phyloP scores from a whole-genome alignment of 2,797 vertebrate genomes.

The Dicrostonyx torquatus region DNA sequence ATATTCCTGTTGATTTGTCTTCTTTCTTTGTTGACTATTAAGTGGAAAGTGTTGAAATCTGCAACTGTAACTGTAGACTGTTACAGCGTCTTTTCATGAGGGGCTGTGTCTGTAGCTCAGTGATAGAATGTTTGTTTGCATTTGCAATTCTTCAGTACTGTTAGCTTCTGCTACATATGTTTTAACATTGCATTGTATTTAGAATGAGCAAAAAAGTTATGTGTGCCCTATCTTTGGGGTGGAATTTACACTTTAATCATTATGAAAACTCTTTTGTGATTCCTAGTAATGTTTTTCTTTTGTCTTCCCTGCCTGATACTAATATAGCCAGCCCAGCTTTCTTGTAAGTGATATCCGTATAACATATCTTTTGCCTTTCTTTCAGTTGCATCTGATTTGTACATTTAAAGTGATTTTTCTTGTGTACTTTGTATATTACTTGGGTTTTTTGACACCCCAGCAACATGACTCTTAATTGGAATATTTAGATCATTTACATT shows the following conservation, averaged over 20 bases:
- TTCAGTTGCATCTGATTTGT: not conserved
- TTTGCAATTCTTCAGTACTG: not conserved
- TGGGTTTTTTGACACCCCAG: not conserved
- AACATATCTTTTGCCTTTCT: slow-evolving; percentile 13
- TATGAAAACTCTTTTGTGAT: not conserved
- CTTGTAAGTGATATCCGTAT: not conserved
- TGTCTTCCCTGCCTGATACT: not conserved
- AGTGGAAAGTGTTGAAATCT: slow-evolving; percentile 6
- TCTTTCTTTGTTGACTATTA: slow-evolving; percentile 20
- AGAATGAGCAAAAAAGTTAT: not conserved
- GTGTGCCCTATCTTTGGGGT: not conserved
- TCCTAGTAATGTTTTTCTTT: slow-evolving; percentile 12
- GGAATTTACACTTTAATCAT: not conserved
- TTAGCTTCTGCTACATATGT: slow-evolving; percentile 10
- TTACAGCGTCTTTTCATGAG: not conserved
- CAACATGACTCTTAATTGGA: slow-evolving; percentile 40
- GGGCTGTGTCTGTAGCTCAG: not conserved
- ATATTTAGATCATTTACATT: slow-evolving; percentile 46
- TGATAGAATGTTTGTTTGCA: not conserved
- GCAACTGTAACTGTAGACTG: not conserved
- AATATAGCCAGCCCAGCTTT: not conserved
- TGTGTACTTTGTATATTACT: not conserved
- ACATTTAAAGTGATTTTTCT: slow-evolving; percentile 49
- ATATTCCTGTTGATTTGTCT: slow-evolving; percentile 2
- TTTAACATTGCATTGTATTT: slow-evolving; percentile 9